Conservation (phyloP, 1,140 invertebrate genomes). For the Atopsyche davidsoni region DNA sequence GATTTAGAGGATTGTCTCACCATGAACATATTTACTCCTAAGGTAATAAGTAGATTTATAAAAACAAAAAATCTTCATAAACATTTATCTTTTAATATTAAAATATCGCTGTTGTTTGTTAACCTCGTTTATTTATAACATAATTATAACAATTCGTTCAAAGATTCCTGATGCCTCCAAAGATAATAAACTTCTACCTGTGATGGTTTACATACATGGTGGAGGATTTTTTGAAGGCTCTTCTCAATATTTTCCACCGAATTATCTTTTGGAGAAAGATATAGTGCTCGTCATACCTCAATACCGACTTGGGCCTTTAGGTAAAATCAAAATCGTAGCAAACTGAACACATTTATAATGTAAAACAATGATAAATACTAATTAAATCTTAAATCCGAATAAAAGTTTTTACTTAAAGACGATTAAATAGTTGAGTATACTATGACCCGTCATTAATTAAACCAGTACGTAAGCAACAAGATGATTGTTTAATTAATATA, state of each 20-base stretch:
- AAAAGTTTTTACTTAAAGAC: no score
- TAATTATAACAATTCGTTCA: not conserved
- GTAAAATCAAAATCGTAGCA: no score
- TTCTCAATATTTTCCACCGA: slow-evolving; percentile 8
- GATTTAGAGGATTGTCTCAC: slow-evolving; percentile 34
- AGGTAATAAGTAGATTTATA: no score
- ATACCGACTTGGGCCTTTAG: slow-evolving; percentile 19
- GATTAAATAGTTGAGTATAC: no score
- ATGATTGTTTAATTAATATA: no score
- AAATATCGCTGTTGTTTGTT: not conserved
- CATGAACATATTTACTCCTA: slow-evolving; percentile 36
- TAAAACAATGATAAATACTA: no score
- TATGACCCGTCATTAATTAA: no score
- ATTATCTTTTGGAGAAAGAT: slow-evolving; percentile 20
- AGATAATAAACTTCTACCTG: slow-evolving; percentile 11
- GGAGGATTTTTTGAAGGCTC: slow-evolving; percentile 18
- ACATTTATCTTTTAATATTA: not conserved
- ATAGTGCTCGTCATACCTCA: slow-evolving; percentile 18
- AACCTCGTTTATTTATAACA: no score
- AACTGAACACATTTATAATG: no score
- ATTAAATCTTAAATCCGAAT: no score
- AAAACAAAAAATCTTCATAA: no score
- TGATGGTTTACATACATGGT: slow-evolving; percentile 23
- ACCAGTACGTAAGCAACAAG: no score
- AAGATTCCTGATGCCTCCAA: slow-evolving; percentile 12